These are phyloP conservation scores for Fulica atra DNA, from an alignment of 2,113 vertebrate species.

Conservation along the genomic window DNA sequence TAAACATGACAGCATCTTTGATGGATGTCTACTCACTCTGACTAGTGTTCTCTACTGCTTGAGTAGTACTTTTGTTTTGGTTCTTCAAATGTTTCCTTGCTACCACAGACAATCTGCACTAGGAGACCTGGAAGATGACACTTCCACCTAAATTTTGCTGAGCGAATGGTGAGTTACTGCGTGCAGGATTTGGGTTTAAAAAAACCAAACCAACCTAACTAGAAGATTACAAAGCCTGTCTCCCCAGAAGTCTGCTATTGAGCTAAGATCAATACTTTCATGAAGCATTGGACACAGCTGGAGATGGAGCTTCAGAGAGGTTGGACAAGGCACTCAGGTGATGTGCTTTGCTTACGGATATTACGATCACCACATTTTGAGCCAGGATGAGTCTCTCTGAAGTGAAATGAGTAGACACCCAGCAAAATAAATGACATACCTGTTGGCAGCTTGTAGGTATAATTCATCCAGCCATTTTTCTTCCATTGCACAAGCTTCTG, in stretches of 20 bases:
- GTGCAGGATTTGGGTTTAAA: background rate
- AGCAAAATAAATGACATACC: background rate
- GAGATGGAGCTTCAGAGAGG: background rate
- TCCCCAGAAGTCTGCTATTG: background rate
- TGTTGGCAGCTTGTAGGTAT: background rate
- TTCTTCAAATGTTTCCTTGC: background rate
- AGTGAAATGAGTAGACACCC: background rate
- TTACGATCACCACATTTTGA: background rate
- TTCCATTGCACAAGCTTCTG: background rate
- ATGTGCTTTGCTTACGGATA: background rate
- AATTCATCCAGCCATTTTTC: background rate
- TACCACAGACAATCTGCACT: background rate
- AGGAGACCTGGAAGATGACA: background rate
- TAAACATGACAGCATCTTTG: background rate
- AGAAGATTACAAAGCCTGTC: background rate
- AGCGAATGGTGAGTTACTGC: background rate
- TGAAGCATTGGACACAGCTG: background rate
- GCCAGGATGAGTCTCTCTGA: background rate
- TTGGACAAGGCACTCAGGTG: background rate
- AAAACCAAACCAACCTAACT: background rate
- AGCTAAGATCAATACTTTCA: background rate
- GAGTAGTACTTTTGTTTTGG: background rate
- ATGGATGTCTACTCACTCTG: background rate
- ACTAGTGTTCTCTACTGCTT: background rate
- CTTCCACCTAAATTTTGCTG: background rate